Conservation (phyloP, 1,140 invertebrate genomes). For the Trigoniulus corallinus region DNA sequence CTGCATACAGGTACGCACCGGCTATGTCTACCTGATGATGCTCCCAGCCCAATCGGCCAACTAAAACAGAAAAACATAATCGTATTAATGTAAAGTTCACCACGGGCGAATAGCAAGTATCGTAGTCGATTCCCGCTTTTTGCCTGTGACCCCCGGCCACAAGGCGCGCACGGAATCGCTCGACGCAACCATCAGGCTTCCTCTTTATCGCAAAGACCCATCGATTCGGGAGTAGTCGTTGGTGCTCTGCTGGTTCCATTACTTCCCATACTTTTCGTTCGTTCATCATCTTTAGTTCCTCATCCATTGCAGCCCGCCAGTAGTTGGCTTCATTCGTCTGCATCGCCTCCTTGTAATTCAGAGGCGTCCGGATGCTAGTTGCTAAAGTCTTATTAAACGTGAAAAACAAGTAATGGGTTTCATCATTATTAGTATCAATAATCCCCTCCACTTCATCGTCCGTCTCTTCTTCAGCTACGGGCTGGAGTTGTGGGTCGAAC, state of each 20-base stretch:
- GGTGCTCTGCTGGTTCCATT: not conserved
- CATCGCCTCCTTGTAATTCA: no score
- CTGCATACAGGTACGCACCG: conserved; percentile 14
- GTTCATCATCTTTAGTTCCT: not conserved
- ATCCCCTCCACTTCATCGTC: no score
- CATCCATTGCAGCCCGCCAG: conserved; percentile 1
- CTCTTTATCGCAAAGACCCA: not conserved
- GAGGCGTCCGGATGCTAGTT: no score
- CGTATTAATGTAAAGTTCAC: not conserved
- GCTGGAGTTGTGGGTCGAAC: no score
- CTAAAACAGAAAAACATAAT: not conserved
- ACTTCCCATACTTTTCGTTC: not conserved
- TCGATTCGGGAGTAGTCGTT: not conserved
- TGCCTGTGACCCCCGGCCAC: not conserved
- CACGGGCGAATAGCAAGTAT: not conserved
- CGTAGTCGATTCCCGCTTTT: no score
- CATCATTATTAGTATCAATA: no score
- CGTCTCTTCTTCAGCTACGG: no score
- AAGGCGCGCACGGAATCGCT: not conserved
- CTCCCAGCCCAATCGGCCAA: not conserved
- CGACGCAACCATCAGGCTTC: not conserved
- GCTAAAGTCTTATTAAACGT: no score
- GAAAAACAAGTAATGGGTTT: no score
- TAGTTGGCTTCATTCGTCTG: no score
- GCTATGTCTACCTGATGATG: not conserved